Evolutionary conservation across 2,113 vertebrate genomes (phyloP).

Genomic region (Leucopsar rothschildi): DNA sequence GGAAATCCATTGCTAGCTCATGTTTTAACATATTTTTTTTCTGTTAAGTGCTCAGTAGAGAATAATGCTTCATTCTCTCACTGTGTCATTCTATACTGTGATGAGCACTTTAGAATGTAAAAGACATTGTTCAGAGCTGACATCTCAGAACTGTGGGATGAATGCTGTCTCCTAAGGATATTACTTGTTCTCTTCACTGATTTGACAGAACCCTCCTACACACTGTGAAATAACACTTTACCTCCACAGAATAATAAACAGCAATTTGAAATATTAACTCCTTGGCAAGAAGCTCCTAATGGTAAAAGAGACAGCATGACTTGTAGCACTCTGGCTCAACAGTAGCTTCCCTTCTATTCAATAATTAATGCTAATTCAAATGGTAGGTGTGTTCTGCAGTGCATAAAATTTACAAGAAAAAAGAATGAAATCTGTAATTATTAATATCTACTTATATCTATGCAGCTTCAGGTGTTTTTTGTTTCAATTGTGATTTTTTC

Average conservation of each 20-base stretch:
- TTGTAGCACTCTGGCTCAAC: neutral
- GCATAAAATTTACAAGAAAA: neutral
- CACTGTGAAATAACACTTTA: constrained; percentile 56
- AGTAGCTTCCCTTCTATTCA: neutral
- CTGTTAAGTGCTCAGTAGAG: constrained; percentile 17
- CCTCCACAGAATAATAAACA: constrained; percentile 67
- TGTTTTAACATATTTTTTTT: neutral
- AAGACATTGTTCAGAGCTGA: constrained; percentile 63
- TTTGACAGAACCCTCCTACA: constrained; percentile 66
- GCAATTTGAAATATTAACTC: constrained; percentile 62
- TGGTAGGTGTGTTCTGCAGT: neutral
- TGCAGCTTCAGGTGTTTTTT: neutral
- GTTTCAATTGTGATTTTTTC: neutral
- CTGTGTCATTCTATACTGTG: constrained; percentile 36
- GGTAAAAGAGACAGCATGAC: constrained; percentile 2
- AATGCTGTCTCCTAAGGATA: constrained; percentile 63
- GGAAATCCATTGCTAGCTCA: neutral
- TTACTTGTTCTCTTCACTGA: constrained; percentile 62
- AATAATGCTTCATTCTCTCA: constrained; percentile 43
- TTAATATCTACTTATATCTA: neutral
- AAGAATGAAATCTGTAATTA: neutral
- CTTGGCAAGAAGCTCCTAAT: neutral
- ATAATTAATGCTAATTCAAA: neutral
- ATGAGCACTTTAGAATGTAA: constrained; percentile 62
- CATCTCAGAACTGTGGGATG: constrained; percentile 52